These are phyloP conservation scores for Troilus luridus DNA, from an alignment of 2,888 invertebrate genomes.

Conservation along the genomic window DNA sequence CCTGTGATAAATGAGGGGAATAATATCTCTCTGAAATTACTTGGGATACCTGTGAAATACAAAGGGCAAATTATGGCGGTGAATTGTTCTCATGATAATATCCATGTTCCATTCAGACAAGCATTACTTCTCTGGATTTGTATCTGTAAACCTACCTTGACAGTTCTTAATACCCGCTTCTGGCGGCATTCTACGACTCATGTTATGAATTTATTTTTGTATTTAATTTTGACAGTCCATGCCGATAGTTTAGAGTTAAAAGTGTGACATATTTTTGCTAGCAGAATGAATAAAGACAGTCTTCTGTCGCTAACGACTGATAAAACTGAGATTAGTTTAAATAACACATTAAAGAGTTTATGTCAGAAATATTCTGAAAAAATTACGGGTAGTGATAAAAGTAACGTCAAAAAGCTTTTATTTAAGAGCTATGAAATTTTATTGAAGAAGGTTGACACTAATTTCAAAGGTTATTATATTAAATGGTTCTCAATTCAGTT, in stretches of 20 bases:
- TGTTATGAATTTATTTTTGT: too few relatives aligned
- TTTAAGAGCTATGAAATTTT: conserved; percentile 19
- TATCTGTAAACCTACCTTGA: not conserved
- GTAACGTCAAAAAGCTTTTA: not conserved
- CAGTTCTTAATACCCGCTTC: not conserved
- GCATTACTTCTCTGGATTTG: too few relatives aligned
- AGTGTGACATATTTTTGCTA: not conserved
- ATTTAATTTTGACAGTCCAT: not conserved
- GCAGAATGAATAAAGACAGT: not conserved
- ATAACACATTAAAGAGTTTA: conserved; percentile 2
- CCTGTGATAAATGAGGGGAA: too few relatives aligned
- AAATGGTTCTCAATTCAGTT: not conserved
- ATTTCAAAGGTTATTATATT: not conserved
- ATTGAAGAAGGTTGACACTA: not conserved
- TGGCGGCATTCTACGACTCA: too few relatives aligned
- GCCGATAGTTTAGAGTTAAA: not conserved
- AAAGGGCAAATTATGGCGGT: too few relatives aligned
- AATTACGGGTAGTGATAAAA: not conserved
- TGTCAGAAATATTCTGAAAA: conserved; percentile 18
- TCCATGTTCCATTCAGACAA: too few relatives aligned
- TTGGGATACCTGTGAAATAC: too few relatives aligned
- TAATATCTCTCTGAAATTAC: too few relatives aligned
- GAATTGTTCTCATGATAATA: too few relatives aligned
- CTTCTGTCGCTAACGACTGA: not conserved
- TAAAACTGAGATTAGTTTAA: not conserved